Percentiles rank a stretch among this genome's conserved stretches.
These are phyloP conservation scores for Pseudochromis fuscus DNA, from an alignment of 2,797 vertebrate genomes.

Conservation along the genomic window DNA sequence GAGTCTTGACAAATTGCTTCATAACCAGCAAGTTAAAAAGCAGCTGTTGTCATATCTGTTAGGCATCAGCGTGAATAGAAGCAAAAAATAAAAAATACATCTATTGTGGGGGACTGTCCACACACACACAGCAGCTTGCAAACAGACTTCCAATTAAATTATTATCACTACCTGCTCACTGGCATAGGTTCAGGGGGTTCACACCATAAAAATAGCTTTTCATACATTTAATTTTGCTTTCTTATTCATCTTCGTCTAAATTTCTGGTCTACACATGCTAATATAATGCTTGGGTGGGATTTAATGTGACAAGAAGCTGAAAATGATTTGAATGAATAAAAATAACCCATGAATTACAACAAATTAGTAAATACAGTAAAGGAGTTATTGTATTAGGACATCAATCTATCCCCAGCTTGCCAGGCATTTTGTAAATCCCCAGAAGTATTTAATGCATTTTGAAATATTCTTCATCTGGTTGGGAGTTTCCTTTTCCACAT, in stretches of 20 bases:
- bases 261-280: neutral
- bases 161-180: slow-evolving; percentile 38
- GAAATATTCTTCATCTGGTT: slow-evolving; percentile 1
- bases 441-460: slow-evolving; percentile 26
- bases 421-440: neutral
- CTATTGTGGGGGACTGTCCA: slow-evolving; percentile 41
- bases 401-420: neutral
- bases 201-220: slow-evolving; percentile 27
- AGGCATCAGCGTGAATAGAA: slow-evolving; percentile 56
- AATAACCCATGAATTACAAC: slow-evolving; percentile 1
- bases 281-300: neutral
- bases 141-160: slow-evolving; percentile 42
- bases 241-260: slow-evolving; percentile 10
- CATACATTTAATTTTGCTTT: slow-evolving; percentile 3
- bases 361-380: neutral
- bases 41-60: slow-evolving; percentile 74
- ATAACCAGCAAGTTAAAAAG: slow-evolving; percentile 71
- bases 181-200: slow-evolving; percentile 34
- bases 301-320: neutral
- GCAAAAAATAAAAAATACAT: slow-evolving; percentile 31
- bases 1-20: slow-evolving; percentile 75
- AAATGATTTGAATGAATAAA: slow-evolving; percentile 12
- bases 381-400: neutral
- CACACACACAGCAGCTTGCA: slow-evolving; percentile 30
- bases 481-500: slow-evolving; percentile 14